Base-by-base conservation (phyloP, 2,888 invertebrate genomes). In the Venusia cambrica region DNA sequence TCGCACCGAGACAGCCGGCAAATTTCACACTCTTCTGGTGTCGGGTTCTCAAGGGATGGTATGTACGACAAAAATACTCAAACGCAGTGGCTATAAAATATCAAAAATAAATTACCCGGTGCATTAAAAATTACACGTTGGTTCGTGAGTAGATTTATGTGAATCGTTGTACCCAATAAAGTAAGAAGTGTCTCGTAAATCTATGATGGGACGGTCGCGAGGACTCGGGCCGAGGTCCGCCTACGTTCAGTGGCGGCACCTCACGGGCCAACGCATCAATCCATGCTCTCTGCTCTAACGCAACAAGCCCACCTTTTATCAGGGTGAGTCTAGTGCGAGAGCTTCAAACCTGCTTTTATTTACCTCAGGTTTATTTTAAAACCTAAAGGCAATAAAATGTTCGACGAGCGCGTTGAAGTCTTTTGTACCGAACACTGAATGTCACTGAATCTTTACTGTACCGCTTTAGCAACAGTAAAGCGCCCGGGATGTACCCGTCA, bases 131-230 rank as follows among this genome's bases (percentile, higher is more conserved):
- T 70, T 59, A 67, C 63, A 68, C 60, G 56, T 51, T 44, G 43
- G 58, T 67, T 62, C 63, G 65, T 65, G 37, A 65, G 66, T 67
- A 62, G 68, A 84, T 84, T 84, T 84, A 84, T 83, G 78, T 65
- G 78, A 76, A 74, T 75, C 63, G 68, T 66, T 76, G 72, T 72
- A 67, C 64, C 72, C 77, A 80, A 84, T 84, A 83, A 84, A 83
- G 76, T 75, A 81, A 69, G 66, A 71, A 71, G 70, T 64, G 80
- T 69, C 73, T 79, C 81, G 76, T 85, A 84, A 84, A 84, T 83
- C 71, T 72, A 62, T 40, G 58, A 69, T 67, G 73, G 72, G 74
- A 70, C 68, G 74, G 75, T 55, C 57, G 61, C 59, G 52, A 48
- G 48, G 74, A 73, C n/a, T n/a, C n/a, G n/a, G n/a, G n/a, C n/a